These are phyloP conservation scores for Microplitis deprimator DNA, from an alignment of 2,888 invertebrate genomes.

Conservation along the genomic window DNA sequence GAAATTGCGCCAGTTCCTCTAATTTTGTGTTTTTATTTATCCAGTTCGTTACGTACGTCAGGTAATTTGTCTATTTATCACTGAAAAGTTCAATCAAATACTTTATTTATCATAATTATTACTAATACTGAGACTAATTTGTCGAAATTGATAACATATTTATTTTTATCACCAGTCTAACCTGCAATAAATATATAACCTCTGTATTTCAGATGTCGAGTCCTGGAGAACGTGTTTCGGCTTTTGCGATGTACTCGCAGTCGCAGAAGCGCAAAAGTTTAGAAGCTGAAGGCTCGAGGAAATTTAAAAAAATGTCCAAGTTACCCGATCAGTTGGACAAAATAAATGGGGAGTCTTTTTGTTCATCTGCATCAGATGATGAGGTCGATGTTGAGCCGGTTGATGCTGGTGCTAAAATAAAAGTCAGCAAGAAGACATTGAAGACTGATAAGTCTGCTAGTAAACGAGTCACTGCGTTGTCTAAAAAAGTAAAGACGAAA, in stretches of 20 bases:
- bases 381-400: no score
- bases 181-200: not conserved
- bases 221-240: slow-evolving; percentile 49
- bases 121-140: no score
- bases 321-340: not conserved
- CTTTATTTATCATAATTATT: no score
- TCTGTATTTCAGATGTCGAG: slow-evolving; percentile 33
- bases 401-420: no score
- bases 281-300: slow-evolving; percentile 29
- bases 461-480: not conserved
- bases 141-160: no score
- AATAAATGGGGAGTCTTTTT: not conserved
- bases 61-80: no score
- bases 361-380: not conserved
- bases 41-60: no score
- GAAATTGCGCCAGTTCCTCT: no score
- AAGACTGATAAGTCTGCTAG: not conserved
- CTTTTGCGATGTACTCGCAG: slow-evolving; percentile 56
- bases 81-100: no score
- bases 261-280: slow-evolving; percentile 49
- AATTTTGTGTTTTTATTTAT: no score
- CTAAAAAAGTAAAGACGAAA: slow-evolving; percentile 23
- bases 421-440: not conserved
- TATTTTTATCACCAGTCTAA: no score
- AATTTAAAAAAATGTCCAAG: slow-evolving; percentile 41